phyloP scores from a whole-genome alignment of 2,888 invertebrate species.

The Caprella mutica region DNA sequence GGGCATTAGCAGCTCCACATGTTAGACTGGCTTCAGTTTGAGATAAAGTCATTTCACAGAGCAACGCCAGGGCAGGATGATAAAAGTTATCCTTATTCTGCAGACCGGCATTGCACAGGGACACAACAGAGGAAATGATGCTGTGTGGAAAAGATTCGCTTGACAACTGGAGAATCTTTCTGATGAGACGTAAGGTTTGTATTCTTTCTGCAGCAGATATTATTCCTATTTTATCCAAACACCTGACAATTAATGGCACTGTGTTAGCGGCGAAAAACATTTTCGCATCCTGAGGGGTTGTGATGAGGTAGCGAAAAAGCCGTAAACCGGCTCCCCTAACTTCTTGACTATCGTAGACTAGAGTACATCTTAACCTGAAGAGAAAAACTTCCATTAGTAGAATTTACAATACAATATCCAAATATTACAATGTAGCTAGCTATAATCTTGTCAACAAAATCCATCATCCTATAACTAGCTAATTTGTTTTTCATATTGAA shows the following conservation, averaged over 20 bases:
- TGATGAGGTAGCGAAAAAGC: slow-evolving; percentile 70
- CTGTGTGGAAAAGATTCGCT: background rate
- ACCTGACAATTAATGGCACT: slow-evolving; percentile 29
- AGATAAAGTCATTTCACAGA: slow-evolving; percentile 45
- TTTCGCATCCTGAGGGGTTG: slow-evolving; percentile 41
- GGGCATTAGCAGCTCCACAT: slow-evolving; percentile 68
- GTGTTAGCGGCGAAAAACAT: slow-evolving; percentile 27
- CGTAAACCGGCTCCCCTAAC: slow-evolving; percentile 79
- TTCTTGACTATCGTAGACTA: slow-evolving; percentile 76
- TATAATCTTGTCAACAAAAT: too few species aligned
- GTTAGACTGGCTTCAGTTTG: slow-evolving; percentile 68
- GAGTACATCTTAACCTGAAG: slow-evolving; percentile 67
- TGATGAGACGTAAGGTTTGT: background rate
- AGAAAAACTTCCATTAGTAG: slow-evolving; percentile 15
- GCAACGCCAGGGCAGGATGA: background rate
- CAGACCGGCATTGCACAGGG: background rate
- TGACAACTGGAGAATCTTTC: background rate
- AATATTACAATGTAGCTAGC: too few species aligned
- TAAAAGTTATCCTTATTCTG: slow-evolving; percentile 2
- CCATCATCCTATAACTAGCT: too few species aligned
- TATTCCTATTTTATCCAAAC: background rate
- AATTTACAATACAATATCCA: background rate
- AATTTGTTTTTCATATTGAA: too few species aligned
- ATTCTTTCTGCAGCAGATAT: background rate
- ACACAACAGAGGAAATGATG: background rate